Percentiles rank a stretch among this genome's conserved stretches.
Evolutionary conservation across 1,140 invertebrate genomes (phyloP).

Genomic region (Scaptomyza graminum): DNA sequence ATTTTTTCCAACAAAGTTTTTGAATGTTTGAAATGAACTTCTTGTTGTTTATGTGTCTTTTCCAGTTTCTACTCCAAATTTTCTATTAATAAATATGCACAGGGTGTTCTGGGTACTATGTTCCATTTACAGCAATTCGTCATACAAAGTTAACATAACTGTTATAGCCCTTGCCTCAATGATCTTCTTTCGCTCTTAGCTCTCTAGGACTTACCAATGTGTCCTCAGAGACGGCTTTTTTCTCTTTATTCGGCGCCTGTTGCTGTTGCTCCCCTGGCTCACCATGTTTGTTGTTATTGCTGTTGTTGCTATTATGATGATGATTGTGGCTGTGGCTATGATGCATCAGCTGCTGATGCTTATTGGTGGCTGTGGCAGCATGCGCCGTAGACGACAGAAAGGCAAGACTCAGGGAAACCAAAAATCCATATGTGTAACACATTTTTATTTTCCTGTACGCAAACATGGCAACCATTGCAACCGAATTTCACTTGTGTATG

Average conservation of each 20-base stretch:
- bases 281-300: slow-evolving; percentile 14
- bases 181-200: not conserved
- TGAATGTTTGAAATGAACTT: not conserved
- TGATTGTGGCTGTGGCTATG: slow-evolving; percentile 20
- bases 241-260: slow-evolving; percentile 17
- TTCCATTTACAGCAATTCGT: not conserved
- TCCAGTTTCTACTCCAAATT: not conserved
- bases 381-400: slow-evolving; percentile 6
- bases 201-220: slow-evolving; percentile 46
- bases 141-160: not conserved
- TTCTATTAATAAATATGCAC: not conserved
- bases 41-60: not conserved
- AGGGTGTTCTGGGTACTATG: not conserved
- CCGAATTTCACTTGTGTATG: slow-evolving; percentile 17
- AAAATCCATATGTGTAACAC: slow-evolving; percentile 59
- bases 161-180: not conserved
- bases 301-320: slow-evolving; percentile 26
- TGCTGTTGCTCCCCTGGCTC: slow-evolving; percentile 17
- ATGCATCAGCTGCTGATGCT: slow-evolving; percentile 20
- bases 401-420: slow-evolving; percentile 15
- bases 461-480: slow-evolving; percentile 25
- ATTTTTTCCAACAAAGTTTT: no score
- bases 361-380: slow-evolving; percentile 24
- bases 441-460: slow-evolving; percentile 46
- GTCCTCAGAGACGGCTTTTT: slow-evolving; percentile 53